Base-by-base conservation (phyloP, 2,113 vertebrate species). In the Nesogale talazaci region DNA sequence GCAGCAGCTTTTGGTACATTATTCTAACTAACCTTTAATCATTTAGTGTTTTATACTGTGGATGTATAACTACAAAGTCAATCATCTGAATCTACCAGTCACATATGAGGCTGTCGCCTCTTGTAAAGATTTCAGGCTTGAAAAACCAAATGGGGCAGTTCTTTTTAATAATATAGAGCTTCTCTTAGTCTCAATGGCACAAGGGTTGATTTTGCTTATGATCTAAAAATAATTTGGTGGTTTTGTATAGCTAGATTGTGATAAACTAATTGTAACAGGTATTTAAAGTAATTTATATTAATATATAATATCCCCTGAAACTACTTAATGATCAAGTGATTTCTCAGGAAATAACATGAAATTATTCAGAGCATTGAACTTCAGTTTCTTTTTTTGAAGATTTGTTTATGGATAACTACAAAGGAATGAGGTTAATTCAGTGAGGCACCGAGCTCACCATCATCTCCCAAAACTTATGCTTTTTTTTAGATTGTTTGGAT, bases 271-370 rank as follows among this genome's bases (percentile, higher is more conserved):
- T 93, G 27, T 23, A 2, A 9, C n/a, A 12, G 14, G 12, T 27
- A 8, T 83, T 70, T 57, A 42, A 89, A 75, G 10, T 74, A 77
- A 89, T 52, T 65, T 86, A 46, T 15, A 4, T 77, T 84, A 93
- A 38, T 82, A 40, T 20, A 85, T 65, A 77, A 56, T 63, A 40
- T 88, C 76, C 19, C 8, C 6, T 36, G 14, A 85, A 67, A 9
- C 6, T 77, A 17, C 72, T 74, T 34, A 52, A 77, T 63, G 85
- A 70, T 78, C 6, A 42, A 65, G 67, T 75, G 20, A 4, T 1
- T 72, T 94, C 27, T 96, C 36, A 83, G 69, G 89, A 90, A 70
- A 70, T 1, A 22, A 34, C 61, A 40, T 42, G 11, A 22, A 67
- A 34, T 46, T 34, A 0, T 52, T 83, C 75, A 65, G 40, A 10